Base-by-base conservation (phyloP, 2,888 invertebrate genomes). In the Microplitis manilae region DNA sequence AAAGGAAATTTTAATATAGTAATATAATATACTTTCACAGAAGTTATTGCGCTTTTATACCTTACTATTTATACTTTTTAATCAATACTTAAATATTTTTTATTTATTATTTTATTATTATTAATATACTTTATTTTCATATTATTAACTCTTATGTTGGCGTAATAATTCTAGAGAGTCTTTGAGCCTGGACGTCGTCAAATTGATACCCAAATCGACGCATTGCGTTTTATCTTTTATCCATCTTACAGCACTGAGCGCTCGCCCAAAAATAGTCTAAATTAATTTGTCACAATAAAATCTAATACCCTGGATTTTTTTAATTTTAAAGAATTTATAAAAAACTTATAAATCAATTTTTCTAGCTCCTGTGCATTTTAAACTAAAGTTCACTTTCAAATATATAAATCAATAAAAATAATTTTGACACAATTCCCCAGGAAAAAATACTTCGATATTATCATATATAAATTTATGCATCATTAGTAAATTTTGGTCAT, bases 11-110 rank as follows among this genome's bases (percentile, higher is more conserved):
- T 41, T 59, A 40, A 72, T 64, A 71, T 81, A 77, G 77, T 81
- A 82, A 76, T 80, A 81, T 30, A 30, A 30, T 85, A 83, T 50
- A 50, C 83, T 84, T 82, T 84, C 84, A 84, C 80, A 83, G 81
- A 84, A 81, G 77, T 81, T 83, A 84, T 83, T 83, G 84, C 84
- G 79, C 80, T 83, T 78, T 78, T 78, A 81, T 79, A 81, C 73
- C 79, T 80, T 79, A 82, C 77, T 79, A 81, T 75, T 77, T 81
- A 83, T 81, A 83, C 81, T 82, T 82, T 83, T 77, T 59, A 77
- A 79, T 81, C 77, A 76, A 76, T 79, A 73, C 78, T 80, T 81
- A 79, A 79, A 77, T 80, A 77, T 78, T 64, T 75, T 50, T 79
- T 75, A 72, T 71, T 30, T 30, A 30, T 30, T 30, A 30, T 30